Conservation (phyloP, 2,888 invertebrate species). For the Dichetophora obliterata region DNA sequence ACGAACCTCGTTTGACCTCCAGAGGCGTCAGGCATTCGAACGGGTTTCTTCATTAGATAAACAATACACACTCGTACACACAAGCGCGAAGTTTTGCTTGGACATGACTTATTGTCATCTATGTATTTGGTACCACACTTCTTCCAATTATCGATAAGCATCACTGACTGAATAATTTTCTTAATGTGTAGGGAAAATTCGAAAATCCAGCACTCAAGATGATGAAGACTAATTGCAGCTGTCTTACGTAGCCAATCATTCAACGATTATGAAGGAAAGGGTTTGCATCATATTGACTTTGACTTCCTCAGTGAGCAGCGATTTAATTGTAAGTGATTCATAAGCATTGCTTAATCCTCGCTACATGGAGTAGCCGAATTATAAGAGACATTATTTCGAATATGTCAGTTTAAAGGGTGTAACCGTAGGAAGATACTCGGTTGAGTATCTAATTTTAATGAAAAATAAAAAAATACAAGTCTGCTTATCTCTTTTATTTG, state of each 20-base stretch:
- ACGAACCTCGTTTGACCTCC: conserved; percentile 37
- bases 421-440: neutral
- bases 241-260: conserved; percentile 37
- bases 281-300: conserved; percentile 35
- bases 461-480: neutral
- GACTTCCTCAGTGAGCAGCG: neutral
- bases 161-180: conserved; percentile 22
- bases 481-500: neutral
- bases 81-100: neutral
- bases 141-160: conserved; percentile 40
- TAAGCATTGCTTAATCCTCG: neutral
- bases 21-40: neutral
- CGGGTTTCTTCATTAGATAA: conserved; percentile 25
- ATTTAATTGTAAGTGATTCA: neutral
- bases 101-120: conserved; percentile 32
- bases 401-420: neutral
- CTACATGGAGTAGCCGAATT: neutral
- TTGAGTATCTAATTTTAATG: too few relatives aligned
- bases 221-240: conserved; percentile 53
- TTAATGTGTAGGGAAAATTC: conserved; percentile 1
- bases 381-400: neutral
- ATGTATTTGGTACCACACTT: conserved; percentile 26
- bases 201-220: conserved; percentile 22
- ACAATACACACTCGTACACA: neutral
- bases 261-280: conserved; percentile 23